Base-by-base conservation (phyloP, 2,113 vertebrate genomes). In the Lichenostomus cassidix region DNA sequence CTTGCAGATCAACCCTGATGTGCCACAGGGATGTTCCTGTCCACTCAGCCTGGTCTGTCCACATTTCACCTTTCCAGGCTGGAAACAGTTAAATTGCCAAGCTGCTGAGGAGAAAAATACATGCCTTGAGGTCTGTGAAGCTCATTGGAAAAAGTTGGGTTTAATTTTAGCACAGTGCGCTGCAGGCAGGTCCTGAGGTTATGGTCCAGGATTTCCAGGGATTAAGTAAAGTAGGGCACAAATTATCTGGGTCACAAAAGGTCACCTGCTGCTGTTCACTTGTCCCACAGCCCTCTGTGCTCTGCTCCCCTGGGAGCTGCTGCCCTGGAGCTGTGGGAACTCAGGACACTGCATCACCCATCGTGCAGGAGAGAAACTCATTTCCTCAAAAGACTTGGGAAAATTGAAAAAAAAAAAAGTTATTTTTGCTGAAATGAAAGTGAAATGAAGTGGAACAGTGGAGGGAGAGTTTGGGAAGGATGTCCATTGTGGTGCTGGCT, bases 141-240 rank as follows among this genome's bases (percentile, higher is more conserved):
- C 63, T 96, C 86, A 82, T 22, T 95, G 95, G 85, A 93, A 94
- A 95, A 88, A 65, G 52, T 42, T 56, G 58, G 65, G 83, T 92
- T 96, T 97, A 96, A 97, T 97, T 97, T 95, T 97, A 97, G 96
- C 80, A 35, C 44, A n/a, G 16, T 47, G 68, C 81, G 71, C 90
- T 90, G 79, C 33, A 88, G 76, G 86, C 90, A 97, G 84, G 88
- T 92, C 91, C 84, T 62, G 85, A 94, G 94, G 96, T 97, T 96
- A 93, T 58, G 74, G 89, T 85, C 94, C 82, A 92, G 94, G 95
- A 95, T 97, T 97, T 97, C 94, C 95, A 95, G 93, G 89, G 95
- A 97, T 97, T 95, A 97, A 97, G 15, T 85, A 62, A 97, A 97
- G 86, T 83, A 94, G 96, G 90, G 65, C 96, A 96, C 83, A 94